phyloP scores from a whole-genome alignment of 2,113 vertebrate genomes.

The Rhinogobius similis region DNA sequence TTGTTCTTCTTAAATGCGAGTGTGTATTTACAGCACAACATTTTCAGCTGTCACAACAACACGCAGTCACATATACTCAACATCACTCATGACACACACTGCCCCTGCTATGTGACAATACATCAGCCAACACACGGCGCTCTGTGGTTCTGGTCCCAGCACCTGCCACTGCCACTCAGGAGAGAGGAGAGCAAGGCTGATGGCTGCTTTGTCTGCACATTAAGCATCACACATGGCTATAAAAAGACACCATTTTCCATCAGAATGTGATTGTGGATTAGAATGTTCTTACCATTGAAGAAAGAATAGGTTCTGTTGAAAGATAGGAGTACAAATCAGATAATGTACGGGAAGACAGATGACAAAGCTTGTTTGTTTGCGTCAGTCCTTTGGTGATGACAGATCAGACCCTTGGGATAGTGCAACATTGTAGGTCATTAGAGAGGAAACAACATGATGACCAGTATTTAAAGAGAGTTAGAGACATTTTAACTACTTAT shows the following conservation, averaged over 20 bases:
- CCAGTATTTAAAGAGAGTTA: not conserved
- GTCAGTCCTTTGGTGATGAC: constrained; percentile 36
- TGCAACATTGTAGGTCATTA: not conserved
- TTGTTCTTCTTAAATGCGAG: constrained; percentile 55
- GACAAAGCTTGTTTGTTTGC: constrained; percentile 41
- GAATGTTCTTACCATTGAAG: constrained; percentile 5
- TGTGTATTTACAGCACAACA: constrained; percentile 68
- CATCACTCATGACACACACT: constrained; percentile 9
- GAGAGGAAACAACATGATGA: not conserved
- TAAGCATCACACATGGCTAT: constrained; percentile 14
- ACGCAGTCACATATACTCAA: constrained; percentile 20
- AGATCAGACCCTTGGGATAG: constrained; percentile 10
- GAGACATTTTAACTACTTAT: not conserved
- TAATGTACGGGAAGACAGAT: constrained; percentile 45
- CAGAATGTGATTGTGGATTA: not conserved
- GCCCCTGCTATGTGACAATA: constrained; percentile 37
- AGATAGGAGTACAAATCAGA: not conserved
- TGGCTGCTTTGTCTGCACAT: constrained; percentile 12
- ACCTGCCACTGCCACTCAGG: constrained; percentile 50
- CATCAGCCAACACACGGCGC: constrained; percentile 15
- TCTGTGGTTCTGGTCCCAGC: constrained; percentile 11
- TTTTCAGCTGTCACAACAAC: constrained; percentile 70
- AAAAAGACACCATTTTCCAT: constrained; percentile 17
- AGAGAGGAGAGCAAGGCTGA: not conserved
- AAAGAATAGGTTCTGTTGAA: not conserved